A percentile compares a stretch with the other conserved stretches of the same genome.
Conservation (phyloP, 2,113 vertebrate species). For the Myiozetetes cayanensis region DNA sequence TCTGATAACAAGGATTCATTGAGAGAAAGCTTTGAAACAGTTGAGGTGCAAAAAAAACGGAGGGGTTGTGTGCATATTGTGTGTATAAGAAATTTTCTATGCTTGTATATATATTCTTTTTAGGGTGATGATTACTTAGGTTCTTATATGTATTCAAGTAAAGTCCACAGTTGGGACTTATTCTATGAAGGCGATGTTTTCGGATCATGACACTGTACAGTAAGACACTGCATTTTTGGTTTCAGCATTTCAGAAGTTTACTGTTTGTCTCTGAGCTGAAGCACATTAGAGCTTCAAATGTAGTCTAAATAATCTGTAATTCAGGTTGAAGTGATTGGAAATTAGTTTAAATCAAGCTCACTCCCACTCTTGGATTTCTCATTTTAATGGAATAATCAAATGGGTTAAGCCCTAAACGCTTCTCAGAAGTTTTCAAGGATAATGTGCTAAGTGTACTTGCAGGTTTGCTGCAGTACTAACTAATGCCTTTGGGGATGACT, state of each 20-base stretch:
- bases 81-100: background rate
- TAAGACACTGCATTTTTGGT: background rate
- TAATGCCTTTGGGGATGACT: background rate
- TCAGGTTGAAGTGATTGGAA: background rate
- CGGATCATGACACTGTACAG: background rate
- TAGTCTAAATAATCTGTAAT: background rate
- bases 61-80: background rate
- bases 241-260: background rate
- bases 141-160: background rate
- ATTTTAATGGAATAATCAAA: background rate
- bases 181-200: background rate
- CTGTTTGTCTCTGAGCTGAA: background rate
- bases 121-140: background rate
- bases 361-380: background rate
- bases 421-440: background rate
- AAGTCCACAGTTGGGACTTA: background rate
- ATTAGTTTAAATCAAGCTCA: background rate
- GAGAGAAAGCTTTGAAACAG: background rate
- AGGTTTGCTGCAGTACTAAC: background rate
- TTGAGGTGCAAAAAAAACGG: background rate
- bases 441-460: background rate
- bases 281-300: background rate
- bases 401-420: background rate
- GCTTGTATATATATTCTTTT: background rate
- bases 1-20: background rate